phyloP scores from a whole-genome alignment of 35 echinoderm and acorn worm species.

The Apostichopus japonicus region DNA sequence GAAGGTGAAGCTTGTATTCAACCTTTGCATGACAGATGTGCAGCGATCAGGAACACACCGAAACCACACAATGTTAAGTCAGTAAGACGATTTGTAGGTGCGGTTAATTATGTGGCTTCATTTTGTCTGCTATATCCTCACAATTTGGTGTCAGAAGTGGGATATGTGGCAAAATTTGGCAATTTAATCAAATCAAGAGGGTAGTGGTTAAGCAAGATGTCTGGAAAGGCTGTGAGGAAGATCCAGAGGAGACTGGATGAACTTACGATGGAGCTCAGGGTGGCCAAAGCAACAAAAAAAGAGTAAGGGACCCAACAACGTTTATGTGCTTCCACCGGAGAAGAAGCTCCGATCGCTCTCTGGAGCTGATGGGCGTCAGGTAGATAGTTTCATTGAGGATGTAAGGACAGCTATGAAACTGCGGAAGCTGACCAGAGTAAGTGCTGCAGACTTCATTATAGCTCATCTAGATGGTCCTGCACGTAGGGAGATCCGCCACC shows the following conservation, averaged over 20 bases:
- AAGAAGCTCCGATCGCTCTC: conserved; percentile 43
- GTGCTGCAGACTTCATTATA: conserved; percentile 51
- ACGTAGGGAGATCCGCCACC: conserved; percentile 47
- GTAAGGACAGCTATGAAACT: conserved; percentile 53
- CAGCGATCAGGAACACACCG: too few relatives aligned
- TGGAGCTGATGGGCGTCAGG: conserved; percentile 11
- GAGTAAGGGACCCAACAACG: neutral
- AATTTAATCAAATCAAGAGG: neutral
- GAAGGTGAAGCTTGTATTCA: too few relatives aligned
- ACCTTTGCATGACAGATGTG: too few relatives aligned
- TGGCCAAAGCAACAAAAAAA: neutral
- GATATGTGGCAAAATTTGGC: neutral
- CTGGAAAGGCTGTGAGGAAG: neutral
- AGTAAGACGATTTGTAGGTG: too few relatives aligned
- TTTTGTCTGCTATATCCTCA: neutral
- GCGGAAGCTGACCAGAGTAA: conserved; percentile 14
- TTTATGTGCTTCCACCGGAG: conserved; percentile 56
- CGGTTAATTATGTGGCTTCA: too few relatives aligned
- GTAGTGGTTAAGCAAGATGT: neutral
- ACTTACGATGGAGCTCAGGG: neutral
- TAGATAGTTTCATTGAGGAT: conserved; percentile 57
- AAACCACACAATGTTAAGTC: too few relatives aligned
- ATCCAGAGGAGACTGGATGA: conserved; percentile 24
- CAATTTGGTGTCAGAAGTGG: conserved; percentile 39
- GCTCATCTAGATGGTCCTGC: conserved; percentile 62